These are phyloP conservation scores for Drosophila borborema DNA, from an alignment of 2,888 invertebrate species.

Conservation along the genomic window DNA sequence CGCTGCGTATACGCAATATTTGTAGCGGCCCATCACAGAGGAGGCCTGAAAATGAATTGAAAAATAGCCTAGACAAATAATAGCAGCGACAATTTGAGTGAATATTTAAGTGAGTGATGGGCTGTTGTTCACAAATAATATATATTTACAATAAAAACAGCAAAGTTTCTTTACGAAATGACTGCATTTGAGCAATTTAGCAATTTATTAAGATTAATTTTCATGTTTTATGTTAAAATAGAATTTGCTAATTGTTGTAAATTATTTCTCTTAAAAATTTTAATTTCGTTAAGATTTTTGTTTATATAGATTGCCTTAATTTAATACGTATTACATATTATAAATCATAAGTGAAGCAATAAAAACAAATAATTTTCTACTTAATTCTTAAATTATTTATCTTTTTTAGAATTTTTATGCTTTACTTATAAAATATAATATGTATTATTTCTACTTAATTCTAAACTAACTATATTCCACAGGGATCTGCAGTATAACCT, in stretches of 20 bases:
- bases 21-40: conserved; percentile 18
- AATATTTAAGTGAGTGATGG: background rate
- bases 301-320: too few species aligned
- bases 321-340: too few species aligned
- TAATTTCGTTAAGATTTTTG: too few species aligned
- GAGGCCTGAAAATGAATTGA: background rate
- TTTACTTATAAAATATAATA: background rate
- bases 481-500: conserved; percentile 85
- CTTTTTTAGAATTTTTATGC: background rate
- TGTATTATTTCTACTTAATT: background rate
- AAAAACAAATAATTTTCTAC: too few species aligned
- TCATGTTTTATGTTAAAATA: too few species aligned
- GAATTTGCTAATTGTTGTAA: too few species aligned
- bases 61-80: conserved; percentile 6
- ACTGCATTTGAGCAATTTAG: background rate
- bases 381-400: too few species aligned
- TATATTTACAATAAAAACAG: background rate
- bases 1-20: conserved; percentile 46
- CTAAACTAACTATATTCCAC: conserved; percentile 9
- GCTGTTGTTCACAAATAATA: too few species aligned
- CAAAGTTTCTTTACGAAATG: too few species aligned
- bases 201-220: too few species aligned
- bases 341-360: too few species aligned
- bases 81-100: background rate
- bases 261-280: too few species aligned